Evolutionary conservation across 2,113 vertebrate genomes (phyloP).

Genomic region (Paradoxurus hermaphroditus): DNA sequence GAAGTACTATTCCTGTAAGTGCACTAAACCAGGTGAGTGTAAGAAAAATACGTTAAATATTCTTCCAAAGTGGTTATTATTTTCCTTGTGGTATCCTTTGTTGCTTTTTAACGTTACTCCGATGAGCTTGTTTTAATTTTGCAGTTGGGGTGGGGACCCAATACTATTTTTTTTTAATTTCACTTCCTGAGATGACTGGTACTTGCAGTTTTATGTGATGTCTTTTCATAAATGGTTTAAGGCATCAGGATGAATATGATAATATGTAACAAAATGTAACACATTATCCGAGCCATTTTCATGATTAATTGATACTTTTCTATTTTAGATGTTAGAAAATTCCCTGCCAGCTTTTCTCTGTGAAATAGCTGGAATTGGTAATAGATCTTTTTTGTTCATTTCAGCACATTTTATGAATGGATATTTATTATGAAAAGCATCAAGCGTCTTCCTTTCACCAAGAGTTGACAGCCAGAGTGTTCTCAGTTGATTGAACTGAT

Average conservation of each 20-base stretch:
- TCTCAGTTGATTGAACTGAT: conserved; percentile 57
- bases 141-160: not conserved
- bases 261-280: conserved; percentile 26
- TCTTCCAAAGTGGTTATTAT: not conserved
- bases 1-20: not conserved
- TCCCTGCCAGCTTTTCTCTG: conserved; percentile 27
- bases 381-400: conserved; percentile 65
- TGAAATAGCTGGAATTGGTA: conserved; percentile 59
- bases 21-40: not conserved
- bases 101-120: not conserved
- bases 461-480: conserved; percentile 39
- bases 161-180: conserved; percentile 15
- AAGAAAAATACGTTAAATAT: not conserved
- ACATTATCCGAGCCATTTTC: conserved; percentile 53
- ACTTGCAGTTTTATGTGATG: conserved; percentile 42
- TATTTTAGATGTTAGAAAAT: conserved; percentile 54
- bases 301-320: conserved; percentile 64
- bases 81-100: not conserved
- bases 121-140: not conserved
- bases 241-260: conserved; percentile 7
- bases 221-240: conserved; percentile 49
- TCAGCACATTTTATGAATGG: conserved; percentile 65
- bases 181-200: not conserved
- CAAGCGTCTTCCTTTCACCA: conserved; percentile 39
- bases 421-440: conserved; percentile 52